Percentiles rank a stretch among this genome's conserved stretches.
These are phyloP conservation scores for Symphodus melops DNA, from an alignment of 2,113 vertebrate species.

Conservation along the genomic window DNA sequence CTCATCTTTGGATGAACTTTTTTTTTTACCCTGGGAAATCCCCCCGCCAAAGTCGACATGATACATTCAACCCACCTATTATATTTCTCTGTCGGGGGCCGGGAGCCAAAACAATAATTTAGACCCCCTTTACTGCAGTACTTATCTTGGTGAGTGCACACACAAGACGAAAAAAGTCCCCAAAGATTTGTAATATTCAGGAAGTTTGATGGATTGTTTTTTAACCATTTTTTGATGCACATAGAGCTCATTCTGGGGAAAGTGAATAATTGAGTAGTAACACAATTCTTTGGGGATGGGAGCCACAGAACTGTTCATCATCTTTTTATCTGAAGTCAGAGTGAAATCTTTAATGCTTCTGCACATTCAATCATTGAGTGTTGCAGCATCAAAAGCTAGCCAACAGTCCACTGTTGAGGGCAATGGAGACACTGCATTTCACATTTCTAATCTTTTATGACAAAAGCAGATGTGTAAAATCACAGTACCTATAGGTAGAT, in stretches of 20 bases:
- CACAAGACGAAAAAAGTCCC: constrained; percentile 44
- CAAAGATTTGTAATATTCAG: constrained; percentile 5
- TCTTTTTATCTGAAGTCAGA: constrained; percentile 5
- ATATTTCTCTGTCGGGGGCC: constrained; percentile 51
- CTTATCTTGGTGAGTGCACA: constrained; percentile 53
- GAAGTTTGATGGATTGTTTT: constrained; percentile 9
- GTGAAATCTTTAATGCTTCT: neutral
- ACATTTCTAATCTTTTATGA: too few relatives aligned
- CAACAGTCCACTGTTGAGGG: neutral
- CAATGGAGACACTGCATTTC: too few relatives aligned
- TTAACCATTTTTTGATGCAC: constrained; percentile 6
- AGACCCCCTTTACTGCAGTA: constrained; percentile 43
- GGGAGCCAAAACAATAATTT: constrained; percentile 68
- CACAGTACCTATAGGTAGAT: too few relatives aligned
- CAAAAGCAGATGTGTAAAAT: too few relatives aligned
- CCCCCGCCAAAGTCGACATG: constrained; percentile 55
- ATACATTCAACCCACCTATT: constrained; percentile 65
- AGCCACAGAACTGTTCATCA: neutral
- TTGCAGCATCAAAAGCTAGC: neutral
- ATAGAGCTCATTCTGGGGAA: neutral
- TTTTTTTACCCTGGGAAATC: constrained; percentile 62
- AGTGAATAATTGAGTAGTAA: neutral
- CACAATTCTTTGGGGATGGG: neutral
- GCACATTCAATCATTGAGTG: too few relatives aligned
- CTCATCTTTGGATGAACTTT: constrained; percentile 67